These are phyloP conservation scores for Sorex araneus DNA, from an alignment of 2,113 vertebrate genomes.

Conservation along the genomic window DNA sequence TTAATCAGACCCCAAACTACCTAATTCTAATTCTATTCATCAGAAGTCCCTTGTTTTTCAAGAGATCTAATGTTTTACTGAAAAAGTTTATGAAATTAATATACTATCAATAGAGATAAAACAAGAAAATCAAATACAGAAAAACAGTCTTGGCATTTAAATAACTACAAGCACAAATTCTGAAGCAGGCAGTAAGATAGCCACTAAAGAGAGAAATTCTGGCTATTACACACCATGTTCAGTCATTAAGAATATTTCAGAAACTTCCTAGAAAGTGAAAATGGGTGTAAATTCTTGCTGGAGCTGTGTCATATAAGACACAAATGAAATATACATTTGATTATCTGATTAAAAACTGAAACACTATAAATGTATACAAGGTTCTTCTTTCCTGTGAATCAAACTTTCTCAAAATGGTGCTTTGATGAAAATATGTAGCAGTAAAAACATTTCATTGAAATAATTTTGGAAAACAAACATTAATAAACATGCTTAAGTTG, in stretches of 20 bases:
- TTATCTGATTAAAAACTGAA: neutral
- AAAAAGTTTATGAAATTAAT: constrained; percentile 7
- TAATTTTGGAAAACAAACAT: neutral
- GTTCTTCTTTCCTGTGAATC: neutral
- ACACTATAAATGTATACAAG: neutral
- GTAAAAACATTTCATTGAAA: neutral
- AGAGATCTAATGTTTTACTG: neutral
- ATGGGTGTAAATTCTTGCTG: neutral
- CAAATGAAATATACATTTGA: neutral
- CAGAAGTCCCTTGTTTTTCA: neutral
- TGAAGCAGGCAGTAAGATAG: neutral
- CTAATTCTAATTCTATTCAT: too few species aligned
- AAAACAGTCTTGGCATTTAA: neutral
- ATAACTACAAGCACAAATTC: neutral
- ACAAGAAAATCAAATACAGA: neutral
- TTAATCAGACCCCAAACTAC: neutral
- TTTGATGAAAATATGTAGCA: neutral
- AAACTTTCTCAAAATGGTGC: neutral
- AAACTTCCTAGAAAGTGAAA: neutral
- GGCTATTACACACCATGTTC: neutral
- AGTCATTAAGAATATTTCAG: constrained; percentile 20
- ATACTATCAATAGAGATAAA: neutral
- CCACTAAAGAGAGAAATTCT: neutral
- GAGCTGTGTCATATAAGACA: neutral
- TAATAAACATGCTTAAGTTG: neutral